These are phyloP conservation scores for Ovibos moschatus DNA, from an alignment of 2,113 vertebrate species.

Conservation along the genomic window DNA sequence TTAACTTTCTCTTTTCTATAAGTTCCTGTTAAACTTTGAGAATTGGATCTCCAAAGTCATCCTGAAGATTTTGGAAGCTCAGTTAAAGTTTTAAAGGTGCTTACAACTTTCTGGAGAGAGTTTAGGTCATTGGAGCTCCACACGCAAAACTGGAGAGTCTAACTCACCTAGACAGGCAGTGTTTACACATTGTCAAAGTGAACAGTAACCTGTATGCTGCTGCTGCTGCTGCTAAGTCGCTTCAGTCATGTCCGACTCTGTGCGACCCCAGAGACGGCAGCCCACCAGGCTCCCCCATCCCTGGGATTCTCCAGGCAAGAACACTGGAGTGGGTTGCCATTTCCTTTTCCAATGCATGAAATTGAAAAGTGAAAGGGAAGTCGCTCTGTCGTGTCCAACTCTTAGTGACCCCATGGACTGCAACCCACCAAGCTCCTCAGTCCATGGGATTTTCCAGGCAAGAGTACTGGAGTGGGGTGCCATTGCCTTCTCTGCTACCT, in stretches of 20 bases:
- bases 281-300: not conserved
- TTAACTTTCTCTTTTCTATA: not conserved
- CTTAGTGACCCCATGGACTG: not conserved
- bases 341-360: not conserved
- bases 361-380: not conserved
- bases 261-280: not conserved
- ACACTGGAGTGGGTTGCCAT: not conserved
- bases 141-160: not conserved
- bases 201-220: too few species aligned
- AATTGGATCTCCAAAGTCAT: not conserved
- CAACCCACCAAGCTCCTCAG: not conserved
- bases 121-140: not conserved
- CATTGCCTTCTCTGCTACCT: not conserved
- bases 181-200: not conserved
- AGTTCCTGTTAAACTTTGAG: not conserved
- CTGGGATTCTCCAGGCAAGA: not conserved
- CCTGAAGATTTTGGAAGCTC: not conserved
- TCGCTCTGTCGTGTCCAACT: fast-evolving
- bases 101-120: not conserved
- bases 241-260: not conserved
- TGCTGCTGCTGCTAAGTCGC: not conserved
- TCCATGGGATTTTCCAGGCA: not conserved
- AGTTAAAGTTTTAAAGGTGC: not conserved
- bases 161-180: not conserved
- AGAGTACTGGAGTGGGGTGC: not conserved